Conservation (phyloP, 1,140 invertebrate genomes). For the Euschistus heros region DNA sequence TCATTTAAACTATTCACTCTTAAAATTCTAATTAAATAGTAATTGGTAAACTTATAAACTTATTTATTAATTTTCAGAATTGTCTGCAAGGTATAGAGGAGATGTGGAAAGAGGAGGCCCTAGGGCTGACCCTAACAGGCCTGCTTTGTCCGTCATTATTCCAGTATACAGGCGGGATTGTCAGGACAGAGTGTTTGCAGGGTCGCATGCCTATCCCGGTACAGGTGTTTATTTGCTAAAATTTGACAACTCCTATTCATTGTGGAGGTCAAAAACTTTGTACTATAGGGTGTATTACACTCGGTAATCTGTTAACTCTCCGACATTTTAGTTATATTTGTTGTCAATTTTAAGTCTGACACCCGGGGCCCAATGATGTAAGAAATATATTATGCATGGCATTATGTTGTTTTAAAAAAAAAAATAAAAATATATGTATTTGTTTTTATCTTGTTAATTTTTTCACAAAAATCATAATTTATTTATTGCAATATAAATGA, state of each 20-base stretch:
- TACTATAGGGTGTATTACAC: slow-evolving; percentile 99
- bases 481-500: too few relatives aligned
- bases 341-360: slow-evolving; percentile 1
- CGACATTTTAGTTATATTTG: not conserved
- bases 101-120: slow-evolving; percentile 24
- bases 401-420: too few relatives aligned
- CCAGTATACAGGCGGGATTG: slow-evolving; percentile 92
- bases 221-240: slow-evolving; percentile 96
- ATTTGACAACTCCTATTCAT: slow-evolving; percentile 98
- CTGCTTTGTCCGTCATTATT: slow-evolving; percentile 67
- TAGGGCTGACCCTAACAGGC: slow-evolving; percentile 31
- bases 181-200: slow-evolving; percentile 93
- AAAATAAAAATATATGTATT: too few relatives aligned
- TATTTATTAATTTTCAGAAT: slow-evolving; percentile 24
- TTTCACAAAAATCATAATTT: too few relatives aligned
- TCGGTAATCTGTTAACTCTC: slow-evolving; percentile 37
- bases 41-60: too few relatives aligned
- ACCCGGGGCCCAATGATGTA: not conserved
- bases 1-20: too few relatives aligned
- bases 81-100: slow-evolving; percentile 7
- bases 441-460: too few relatives aligned
- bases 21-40: too few relatives aligned
- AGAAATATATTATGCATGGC: too few relatives aligned
- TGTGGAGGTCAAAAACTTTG: slow-evolving; percentile 97
- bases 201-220: slow-evolving; percentile 92